These are phyloP conservation scores for Australoheros facetus DNA, from an alignment of 2,797 vertebrate genomes.

Conservation along the genomic window DNA sequence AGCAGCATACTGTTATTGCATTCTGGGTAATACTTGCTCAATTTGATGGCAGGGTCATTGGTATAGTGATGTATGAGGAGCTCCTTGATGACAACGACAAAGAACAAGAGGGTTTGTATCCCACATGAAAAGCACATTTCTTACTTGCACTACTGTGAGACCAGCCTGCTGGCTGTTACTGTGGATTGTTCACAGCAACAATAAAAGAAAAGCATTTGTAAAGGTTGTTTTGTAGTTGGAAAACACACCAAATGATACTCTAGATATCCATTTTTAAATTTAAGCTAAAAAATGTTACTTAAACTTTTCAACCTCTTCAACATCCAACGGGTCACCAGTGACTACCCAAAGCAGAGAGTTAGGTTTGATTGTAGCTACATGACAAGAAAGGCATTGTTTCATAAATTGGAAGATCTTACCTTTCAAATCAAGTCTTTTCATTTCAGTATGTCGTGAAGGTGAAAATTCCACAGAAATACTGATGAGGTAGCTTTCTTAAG, in stretches of 20 bases:
- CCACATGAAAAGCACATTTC: neutral
- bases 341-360: neutral
- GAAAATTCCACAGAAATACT: neutral
- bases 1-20: neutral
- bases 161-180: neutral
- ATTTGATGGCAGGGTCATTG: too few relatives aligned
- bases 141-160: neutral
- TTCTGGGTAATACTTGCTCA: neutral
- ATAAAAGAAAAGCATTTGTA: neutral
- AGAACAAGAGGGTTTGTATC: neutral
- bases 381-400: neutral
- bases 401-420: fast-evolving
- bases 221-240: neutral
- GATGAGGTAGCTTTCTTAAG: neutral
- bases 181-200: neutral
- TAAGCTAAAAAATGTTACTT: fast-evolving
- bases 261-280: neutral
- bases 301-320: neutral
- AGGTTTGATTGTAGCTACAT: neutral
- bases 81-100: neutral
- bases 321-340: neutral
- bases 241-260: neutral
- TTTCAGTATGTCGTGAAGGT: fast-evolving
- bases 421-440: neutral
- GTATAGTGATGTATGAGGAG: neutral